Percentiles rank a stretch among this genome's conserved stretches.
phyloP scores from a whole-genome alignment of 2,797 vertebrate genomes.

The Cyclura pinguis region DNA sequence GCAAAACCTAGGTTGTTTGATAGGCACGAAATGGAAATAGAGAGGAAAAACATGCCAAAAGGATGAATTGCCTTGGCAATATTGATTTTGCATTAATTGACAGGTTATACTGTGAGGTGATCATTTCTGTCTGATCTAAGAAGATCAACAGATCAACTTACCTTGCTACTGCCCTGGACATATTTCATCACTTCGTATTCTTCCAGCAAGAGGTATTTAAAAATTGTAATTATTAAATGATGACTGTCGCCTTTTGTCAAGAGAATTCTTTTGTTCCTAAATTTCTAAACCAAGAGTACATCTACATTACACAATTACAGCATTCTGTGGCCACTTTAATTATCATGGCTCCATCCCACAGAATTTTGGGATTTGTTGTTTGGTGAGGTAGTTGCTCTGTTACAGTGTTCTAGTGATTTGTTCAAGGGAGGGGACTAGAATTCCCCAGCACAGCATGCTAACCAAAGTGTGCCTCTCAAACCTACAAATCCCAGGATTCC shows the following conservation, averaged over 20 bases:
- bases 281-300: not conserved
- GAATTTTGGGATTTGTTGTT: no score
- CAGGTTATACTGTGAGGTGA: not conserved
- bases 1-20: not conserved
- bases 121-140: not conserved
- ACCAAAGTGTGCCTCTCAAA: no score
- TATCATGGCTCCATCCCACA: no score
- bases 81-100: not conserved
- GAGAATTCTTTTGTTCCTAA: not conserved
- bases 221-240: not conserved
- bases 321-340: no score
- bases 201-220: not conserved
- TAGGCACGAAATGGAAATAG: not conserved
- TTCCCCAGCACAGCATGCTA: no score
- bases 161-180: fast-evolving
- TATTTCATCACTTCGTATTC: not conserved
- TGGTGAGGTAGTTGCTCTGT: no score
- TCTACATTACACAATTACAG: no score
- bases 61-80: not conserved
- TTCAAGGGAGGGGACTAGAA: no score
- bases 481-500: no score
- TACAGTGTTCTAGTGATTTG: no score
- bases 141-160: fast-evolving
- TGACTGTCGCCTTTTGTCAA: not conserved
- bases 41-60: not conserved